A percentile compares a stretch with the other conserved stretches of the same genome.
phyloP scores from a whole-genome alignment of 1,140 invertebrate genomes.

The Solenopsis fugax region DNA sequence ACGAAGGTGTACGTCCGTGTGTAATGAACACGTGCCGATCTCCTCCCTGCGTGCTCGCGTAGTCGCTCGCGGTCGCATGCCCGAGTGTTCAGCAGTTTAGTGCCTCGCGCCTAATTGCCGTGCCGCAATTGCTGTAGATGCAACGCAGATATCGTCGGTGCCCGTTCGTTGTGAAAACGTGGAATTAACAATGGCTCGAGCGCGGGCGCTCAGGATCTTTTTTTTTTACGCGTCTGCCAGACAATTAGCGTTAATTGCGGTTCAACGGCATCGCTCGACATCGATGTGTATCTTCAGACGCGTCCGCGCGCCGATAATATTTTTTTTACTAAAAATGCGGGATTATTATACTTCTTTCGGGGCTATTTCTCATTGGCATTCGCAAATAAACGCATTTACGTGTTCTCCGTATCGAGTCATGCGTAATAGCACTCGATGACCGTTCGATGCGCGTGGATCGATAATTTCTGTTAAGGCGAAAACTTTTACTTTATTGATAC shows the following conservation, averaged over 20 bases:
- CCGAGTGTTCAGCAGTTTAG: conserved; percentile 58
- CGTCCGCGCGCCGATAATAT: too few species aligned
- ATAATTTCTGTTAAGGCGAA: conserved; percentile 31
- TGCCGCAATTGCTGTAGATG: conserved; percentile 78
- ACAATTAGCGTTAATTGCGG: conserved; percentile 73
- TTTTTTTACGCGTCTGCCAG: conserved; percentile 27
- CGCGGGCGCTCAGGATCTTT: neutral
- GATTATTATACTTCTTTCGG: neutral
- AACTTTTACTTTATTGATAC: conserved; percentile 42
- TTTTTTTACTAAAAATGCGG: conserved; percentile 10
- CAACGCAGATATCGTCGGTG: conserved; percentile 78
- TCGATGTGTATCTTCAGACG: neutral
- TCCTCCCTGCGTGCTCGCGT: conserved; percentile 32
- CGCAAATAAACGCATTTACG: neutral
- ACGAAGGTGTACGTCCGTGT: conserved; percentile 48
- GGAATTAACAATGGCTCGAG: conserved; percentile 75
- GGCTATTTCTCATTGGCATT: neutral
- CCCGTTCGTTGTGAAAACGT: conserved; percentile 81
- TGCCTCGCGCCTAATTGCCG: conserved; percentile 79
- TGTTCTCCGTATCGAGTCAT: neutral
- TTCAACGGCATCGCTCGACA: conserved; percentile 34
- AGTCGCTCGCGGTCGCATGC: neutral
- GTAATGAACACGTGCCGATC: neutral
- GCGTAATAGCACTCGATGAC: neutral
- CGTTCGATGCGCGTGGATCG: neutral